phyloP scores from a whole-genome alignment of 2,888 invertebrate genomes.

The Hedya salicella region DNA sequence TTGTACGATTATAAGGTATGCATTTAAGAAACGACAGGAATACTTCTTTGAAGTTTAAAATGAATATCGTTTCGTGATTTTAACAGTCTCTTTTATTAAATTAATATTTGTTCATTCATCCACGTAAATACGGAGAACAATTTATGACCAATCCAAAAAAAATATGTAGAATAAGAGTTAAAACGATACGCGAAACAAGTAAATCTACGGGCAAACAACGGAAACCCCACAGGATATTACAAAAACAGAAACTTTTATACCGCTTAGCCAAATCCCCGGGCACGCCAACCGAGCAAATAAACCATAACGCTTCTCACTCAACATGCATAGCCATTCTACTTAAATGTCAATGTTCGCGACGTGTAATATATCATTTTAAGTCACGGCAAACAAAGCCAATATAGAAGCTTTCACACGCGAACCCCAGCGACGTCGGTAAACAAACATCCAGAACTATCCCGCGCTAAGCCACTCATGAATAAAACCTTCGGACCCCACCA shows the following conservation, averaged over 20 bases:
- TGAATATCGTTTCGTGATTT: too few species aligned
- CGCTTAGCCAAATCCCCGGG: conserved; percentile 51
- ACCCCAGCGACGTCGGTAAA: conserved; percentile 76
- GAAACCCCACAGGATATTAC: conserved; percentile 36
- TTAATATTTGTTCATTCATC: too few species aligned
- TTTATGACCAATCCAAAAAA: too few species aligned
- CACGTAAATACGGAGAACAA: too few species aligned
- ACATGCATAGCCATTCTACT: conserved; percentile 70
- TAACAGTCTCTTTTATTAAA: too few species aligned
- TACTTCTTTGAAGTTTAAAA: too few species aligned
- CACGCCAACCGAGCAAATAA: conserved; percentile 64
- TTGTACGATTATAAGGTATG: too few species aligned
- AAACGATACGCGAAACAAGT: conserved; percentile 13
- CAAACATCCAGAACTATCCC: conserved; percentile 81
- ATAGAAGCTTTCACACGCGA: conserved; percentile 83
- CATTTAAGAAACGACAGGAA: too few species aligned
- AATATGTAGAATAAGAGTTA: too few species aligned
- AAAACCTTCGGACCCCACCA: conserved; percentile 81
- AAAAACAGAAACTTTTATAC: conserved; percentile 48
- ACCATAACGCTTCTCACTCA: conserved; percentile 66
- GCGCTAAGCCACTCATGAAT: conserved; percentile 82
- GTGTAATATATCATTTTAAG: conserved; percentile 83
- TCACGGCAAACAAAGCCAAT: conserved; percentile 79
- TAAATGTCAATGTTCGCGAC: conserved; percentile 79
- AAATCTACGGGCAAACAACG: conserved; percentile 30